Evolutionary conservation across 2,113 vertebrate species (phyloP).

Genomic region (Cariama cristata): DNA sequence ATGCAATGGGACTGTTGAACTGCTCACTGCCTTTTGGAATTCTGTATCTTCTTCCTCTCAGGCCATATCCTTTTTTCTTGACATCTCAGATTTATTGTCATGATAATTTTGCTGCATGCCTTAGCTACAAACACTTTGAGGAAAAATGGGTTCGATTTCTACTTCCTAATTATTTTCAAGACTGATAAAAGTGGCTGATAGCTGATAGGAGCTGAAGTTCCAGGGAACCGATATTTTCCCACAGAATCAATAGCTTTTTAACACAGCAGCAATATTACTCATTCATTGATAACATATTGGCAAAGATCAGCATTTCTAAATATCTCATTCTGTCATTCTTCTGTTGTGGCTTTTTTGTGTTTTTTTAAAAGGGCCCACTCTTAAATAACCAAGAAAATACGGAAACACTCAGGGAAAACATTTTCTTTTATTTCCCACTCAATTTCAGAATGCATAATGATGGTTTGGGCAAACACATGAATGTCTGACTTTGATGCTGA

Average conservation of each 20-base stretch:
- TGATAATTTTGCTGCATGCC: neutral
- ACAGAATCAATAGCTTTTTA: conserved; percentile 11
- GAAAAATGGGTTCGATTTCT: neutral
- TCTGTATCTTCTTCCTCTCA: neutral
- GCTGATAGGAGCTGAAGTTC: neutral
- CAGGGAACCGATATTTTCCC: neutral
- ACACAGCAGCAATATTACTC: neutral
- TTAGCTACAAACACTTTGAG: neutral
- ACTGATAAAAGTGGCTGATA: neutral
- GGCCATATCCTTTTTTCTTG: neutral
- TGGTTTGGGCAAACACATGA: neutral
- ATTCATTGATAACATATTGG: conserved; percentile 2
- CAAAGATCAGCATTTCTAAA: neutral
- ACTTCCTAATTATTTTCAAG: neutral
- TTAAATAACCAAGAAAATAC: neutral
- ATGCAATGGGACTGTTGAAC: neutral
- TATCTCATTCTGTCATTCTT: neutral
- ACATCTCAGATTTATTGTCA: neutral
- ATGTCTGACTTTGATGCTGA: neutral
- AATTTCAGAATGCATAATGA: neutral
- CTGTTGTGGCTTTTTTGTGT: neutral
- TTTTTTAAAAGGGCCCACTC: neutral
- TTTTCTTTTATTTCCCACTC: neutral
- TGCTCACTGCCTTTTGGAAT: neutral
- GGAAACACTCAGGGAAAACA: neutral